Conservation (phyloP, 2,113 vertebrate species). For the Neoarius graeffei region DNA sequence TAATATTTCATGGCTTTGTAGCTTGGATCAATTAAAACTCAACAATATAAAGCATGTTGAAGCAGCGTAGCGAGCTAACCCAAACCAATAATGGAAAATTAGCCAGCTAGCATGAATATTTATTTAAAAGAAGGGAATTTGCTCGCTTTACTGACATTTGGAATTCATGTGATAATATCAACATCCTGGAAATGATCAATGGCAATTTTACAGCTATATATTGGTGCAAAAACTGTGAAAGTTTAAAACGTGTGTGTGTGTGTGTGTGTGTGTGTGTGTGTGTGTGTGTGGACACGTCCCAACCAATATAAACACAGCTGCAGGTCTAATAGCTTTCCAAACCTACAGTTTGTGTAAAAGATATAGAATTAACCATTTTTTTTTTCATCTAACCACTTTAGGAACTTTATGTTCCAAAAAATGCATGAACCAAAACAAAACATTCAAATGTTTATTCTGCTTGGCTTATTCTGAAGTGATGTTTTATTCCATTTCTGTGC, state of each 20-base stretch:
- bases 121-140: background rate
- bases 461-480: too few relatives aligned
- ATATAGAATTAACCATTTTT: background rate
- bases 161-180: background rate
- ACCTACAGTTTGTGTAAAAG: background rate
- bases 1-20: background rate
- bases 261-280: background rate
- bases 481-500: background rate
- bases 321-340: background rate
- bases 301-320: constrained; percentile 1
- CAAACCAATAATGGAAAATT: background rate
- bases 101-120: background rate
- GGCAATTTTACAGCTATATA: background rate
- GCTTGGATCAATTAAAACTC: background rate
- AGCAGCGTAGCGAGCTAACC: background rate
- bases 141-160: background rate
- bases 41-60: background rate
- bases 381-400: background rate
- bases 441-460: background rate
- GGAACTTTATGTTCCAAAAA: background rate
- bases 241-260: background rate
- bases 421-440: background rate
- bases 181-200: background rate
- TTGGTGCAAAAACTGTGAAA: background rate
- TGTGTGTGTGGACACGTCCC: background rate